Percentiles rank a stretch among this genome's conserved stretches.
Evolutionary conservation across 2,113 vertebrate genomes (phyloP).

Genomic region (Oncorhynchus kisutch): DNA sequence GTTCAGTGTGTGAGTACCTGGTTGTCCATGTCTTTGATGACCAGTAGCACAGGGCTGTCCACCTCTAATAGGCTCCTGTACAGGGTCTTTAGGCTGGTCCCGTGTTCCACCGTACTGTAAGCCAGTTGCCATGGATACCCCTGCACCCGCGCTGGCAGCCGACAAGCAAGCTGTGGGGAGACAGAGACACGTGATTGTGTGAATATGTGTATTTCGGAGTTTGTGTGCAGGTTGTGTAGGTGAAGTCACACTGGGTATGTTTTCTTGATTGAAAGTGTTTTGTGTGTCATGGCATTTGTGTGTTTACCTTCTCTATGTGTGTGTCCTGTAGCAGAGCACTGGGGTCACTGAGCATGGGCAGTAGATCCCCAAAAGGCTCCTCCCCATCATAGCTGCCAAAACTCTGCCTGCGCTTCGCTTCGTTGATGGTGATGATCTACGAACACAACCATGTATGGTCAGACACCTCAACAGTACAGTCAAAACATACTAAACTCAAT

Average conservation of each 20-base stretch:
- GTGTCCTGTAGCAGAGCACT: conserved; percentile 88
- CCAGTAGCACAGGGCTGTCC: conserved; percentile 89
- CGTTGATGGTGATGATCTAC: conserved; percentile 95
- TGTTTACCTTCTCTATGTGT: conserved; percentile 88
- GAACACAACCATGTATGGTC: neutral
- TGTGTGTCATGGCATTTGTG: neutral
- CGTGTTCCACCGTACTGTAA: conserved; percentile 90
- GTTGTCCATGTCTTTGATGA: conserved; percentile 92
- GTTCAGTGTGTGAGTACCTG: conserved; percentile 75
- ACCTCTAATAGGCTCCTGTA: conserved; percentile 85
- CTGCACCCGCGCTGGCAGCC: conserved; percentile 91
- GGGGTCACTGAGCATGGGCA: conserved; percentile 83
- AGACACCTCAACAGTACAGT: neutral
- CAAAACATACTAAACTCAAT: no score
- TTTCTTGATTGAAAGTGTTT: neutral
- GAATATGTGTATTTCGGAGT: neutral
- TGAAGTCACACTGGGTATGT: neutral
- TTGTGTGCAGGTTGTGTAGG: neutral
- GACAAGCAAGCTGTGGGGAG: conserved; percentile 79
- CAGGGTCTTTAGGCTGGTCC: conserved; percentile 95
- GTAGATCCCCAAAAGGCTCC: conserved; percentile 67
- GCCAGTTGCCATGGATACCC: conserved; percentile 89
- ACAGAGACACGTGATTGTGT: neutral
- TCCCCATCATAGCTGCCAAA: conserved; percentile 86
- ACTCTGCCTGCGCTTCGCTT: conserved; percentile 92